A percentile compares a stretch with the other conserved stretches of the same genome.
Conservation (phyloP, 2,888 invertebrate genomes). For the Xanthostigma xanthostigma region DNA sequence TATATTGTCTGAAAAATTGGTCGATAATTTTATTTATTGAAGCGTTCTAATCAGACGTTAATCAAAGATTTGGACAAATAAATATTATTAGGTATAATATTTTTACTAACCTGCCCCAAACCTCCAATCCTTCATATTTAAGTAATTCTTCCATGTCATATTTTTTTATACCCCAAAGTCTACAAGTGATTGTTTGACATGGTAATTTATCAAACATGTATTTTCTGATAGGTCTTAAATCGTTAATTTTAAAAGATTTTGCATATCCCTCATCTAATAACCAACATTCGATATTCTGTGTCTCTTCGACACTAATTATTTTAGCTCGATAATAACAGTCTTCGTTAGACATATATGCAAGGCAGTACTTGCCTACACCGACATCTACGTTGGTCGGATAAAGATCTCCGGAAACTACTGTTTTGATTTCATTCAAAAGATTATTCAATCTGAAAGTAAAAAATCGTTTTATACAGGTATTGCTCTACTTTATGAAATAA, state of each 20-base stretch:
- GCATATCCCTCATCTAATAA: conserved; percentile 3
- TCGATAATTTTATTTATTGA: too few species aligned
- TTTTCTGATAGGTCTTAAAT: background rate
- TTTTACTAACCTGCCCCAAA: too few species aligned
- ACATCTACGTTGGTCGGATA: background rate
- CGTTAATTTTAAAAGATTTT: background rate
- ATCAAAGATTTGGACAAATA: too few species aligned
- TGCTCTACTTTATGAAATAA: too few species aligned
- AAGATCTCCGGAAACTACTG: background rate
- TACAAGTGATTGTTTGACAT: background rate
- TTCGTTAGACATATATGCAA: background rate
- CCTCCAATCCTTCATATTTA: background rate
- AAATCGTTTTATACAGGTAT: too few species aligned
- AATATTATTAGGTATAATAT: too few species aligned
- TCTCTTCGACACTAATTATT: background rate
- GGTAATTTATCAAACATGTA: background rate
- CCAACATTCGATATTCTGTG: background rate
- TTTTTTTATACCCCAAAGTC: conserved; percentile 1
- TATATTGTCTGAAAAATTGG: too few species aligned
- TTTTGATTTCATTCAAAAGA: background rate
- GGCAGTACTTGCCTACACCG: background rate
- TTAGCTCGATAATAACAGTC: background rate
- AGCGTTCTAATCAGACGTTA: too few species aligned
- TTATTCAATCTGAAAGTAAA: background rate
- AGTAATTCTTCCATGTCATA: background rate